Conservation (phyloP, 37 sponge, comb jelly and placozoan species). For the Beroe forskalii region DNA sequence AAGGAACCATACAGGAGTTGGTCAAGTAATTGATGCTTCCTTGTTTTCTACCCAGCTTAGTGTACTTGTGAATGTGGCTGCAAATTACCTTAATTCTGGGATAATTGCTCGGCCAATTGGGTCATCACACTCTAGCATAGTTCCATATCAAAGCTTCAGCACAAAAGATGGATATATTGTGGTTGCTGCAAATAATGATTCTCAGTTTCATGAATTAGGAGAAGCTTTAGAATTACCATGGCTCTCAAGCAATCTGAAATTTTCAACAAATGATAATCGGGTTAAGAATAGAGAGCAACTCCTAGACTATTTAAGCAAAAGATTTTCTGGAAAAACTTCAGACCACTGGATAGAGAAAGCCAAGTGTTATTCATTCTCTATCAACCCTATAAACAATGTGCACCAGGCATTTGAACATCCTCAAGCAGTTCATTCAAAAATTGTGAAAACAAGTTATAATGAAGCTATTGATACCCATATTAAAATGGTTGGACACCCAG, state of each 20-base stretch:
- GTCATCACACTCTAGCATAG: slow-evolving; percentile 77
- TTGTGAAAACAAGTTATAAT: neutral
- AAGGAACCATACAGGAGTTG: slow-evolving; percentile 62
- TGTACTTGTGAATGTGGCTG: slow-evolving; percentile 70
- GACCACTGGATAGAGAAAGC: slow-evolving; percentile 15
- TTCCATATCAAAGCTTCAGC: slow-evolving; percentile 79
- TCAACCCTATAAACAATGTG: neutral
- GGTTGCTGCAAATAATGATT: slow-evolving; percentile 76
- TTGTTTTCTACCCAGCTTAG: slow-evolving; percentile 73
- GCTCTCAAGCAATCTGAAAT: slow-evolving; percentile 67
- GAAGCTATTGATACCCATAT: neutral
- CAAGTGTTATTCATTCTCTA: neutral
- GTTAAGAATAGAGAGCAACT: slow-evolving; percentile 73
- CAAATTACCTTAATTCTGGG: slow-evolving; percentile 77
- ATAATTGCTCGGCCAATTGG: slow-evolving; percentile 69
- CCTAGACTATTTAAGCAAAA: slow-evolving; percentile 47
- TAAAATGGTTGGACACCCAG: slow-evolving; percentile 39
- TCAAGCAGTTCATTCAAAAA: slow-evolving; percentile 9
- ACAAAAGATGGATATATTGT: slow-evolving; percentile 72
- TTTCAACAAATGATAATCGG: slow-evolving; percentile 69
- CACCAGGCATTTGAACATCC: slow-evolving; percentile 39
- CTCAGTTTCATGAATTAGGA: slow-evolving; percentile 71
- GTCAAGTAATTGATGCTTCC: slow-evolving; percentile 74
- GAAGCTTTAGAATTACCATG: slow-evolving; percentile 66
- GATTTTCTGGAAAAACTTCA: slow-evolving; percentile 35